A percentile compares a stretch with the other conserved stretches of the same genome.
Evolutionary conservation across 2,797 vertebrate species (phyloP).

Genomic region (Pangasius macronema): DNA sequence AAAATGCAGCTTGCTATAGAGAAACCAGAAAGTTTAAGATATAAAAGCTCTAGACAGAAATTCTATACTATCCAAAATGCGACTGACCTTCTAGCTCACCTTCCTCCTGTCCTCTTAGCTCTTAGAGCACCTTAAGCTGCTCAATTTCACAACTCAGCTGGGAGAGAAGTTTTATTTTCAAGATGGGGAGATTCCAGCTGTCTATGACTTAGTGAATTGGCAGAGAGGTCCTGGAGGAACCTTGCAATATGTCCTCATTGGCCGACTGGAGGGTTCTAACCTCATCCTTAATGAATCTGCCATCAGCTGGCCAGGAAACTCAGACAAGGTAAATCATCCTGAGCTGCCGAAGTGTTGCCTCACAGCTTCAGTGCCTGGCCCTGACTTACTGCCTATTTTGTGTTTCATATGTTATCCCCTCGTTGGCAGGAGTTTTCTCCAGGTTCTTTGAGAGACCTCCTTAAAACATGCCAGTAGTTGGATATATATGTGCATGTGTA

Average conservation of each 20-base stretch:
- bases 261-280: constrained; percentile 68
- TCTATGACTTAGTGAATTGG: constrained; percentile 79
- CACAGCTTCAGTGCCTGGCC: neutral
- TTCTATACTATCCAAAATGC: neutral
- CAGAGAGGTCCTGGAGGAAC: constrained; percentile 61
- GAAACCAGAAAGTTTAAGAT: neutral
- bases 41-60: neutral
- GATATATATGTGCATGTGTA: neutral
- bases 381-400: neutral
- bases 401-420: neutral
- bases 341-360: neutral
- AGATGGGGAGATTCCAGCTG: constrained; percentile 66
- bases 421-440: neutral
- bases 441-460: neutral
- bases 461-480: neutral
- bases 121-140: constrained; percentile 63
- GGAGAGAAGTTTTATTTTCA: constrained; percentile 72
- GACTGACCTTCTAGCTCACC: neutral
- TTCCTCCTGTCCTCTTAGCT: constrained; percentile 56
- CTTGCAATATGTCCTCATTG: constrained; percentile 64
- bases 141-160: constrained; percentile 71
- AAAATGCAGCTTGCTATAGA: neutral
- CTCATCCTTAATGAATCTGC: constrained; percentile 68
- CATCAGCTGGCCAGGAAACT: constrained; percentile 68
- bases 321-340: constrained; percentile 47